Evolutionary conservation across 2,888 invertebrate genomes (phyloP), one percentile per base, ranked within the genome.

Genomic region (Scaptomyza flava): DNA sequence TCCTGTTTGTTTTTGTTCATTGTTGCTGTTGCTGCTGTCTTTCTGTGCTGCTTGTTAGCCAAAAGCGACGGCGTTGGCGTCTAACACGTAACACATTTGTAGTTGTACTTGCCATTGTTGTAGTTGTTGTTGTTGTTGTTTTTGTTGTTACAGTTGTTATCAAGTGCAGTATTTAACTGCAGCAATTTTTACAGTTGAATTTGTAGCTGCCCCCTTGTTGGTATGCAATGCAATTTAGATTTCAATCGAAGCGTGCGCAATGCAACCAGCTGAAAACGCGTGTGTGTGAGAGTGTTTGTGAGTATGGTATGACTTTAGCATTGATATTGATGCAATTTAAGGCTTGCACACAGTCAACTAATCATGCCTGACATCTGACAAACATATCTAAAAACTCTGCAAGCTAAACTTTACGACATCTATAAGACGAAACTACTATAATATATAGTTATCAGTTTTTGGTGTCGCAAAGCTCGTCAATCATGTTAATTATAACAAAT

Each of bases 151-250:
- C 56, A 52, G 81, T 81, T 81, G 79, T 79, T 79, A 79, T 82
- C 82, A 81, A 79, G 81, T 79, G 82, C 79, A 79, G 79, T 71
- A 79, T 79, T 79, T 79, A 79, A 81, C 79, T 79, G 79, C 81
- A 79, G 81, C 80, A 80, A 82, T 82, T 82, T 82, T 80, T 80
- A 77, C 80, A 80, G 83, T 80, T 80, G 80, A 73, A 79, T 79
- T 79, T 81, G 81, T 81, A 69, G 81, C 68, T 63, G 72, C 66
- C 56, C 52, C 59, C 71, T 5, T 42, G 46, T 56, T 58, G 77
- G 74, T 54, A 64, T 81, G 71, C 79, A 74, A 80, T 82, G 80
- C 80, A 80, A 80, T 80, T 80, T 82, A 82, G 80, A 80, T 80
- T 80, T 80, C 73, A 82, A 80, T 80, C 83, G 80, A 79, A 78